A percentile compares a stretch with the other conserved stretches of the same genome.
phyloP scores from a whole-genome alignment of 2,888 invertebrate genomes.

The Crocallis elinguaria region DNA sequence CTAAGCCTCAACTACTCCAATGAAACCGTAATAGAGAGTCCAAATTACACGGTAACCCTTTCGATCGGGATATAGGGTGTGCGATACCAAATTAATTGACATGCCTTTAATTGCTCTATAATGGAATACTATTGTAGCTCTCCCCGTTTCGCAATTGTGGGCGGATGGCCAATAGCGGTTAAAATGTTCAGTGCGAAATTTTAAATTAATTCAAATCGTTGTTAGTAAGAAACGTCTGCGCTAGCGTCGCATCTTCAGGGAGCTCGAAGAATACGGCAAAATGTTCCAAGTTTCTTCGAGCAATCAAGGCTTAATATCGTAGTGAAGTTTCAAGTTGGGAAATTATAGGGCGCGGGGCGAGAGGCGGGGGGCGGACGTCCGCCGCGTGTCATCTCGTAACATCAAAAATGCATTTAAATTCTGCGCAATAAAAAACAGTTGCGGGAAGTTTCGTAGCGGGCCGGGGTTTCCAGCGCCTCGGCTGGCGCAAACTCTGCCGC shows the following conservation, averaged over 20 bases:
- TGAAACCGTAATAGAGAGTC: conserved; percentile 78
- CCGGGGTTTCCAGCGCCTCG: conserved; percentile 59
- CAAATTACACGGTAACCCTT: conserved; percentile 77
- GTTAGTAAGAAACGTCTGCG: conserved; percentile 79
- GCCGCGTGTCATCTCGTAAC: conserved; percentile 85
- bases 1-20: conserved; percentile 80
- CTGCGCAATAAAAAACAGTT: conserved; percentile 84
- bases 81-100: conserved; percentile 64
- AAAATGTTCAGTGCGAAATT: conserved; percentile 56
- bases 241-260: conserved; percentile 78
- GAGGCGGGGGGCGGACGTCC: conserved; percentile 70
- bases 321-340: conserved; percentile 84
- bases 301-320: conserved; percentile 85
- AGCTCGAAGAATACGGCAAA: conserved; percentile 82
- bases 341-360: conserved; percentile 79
- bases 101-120: conserved; percentile 53
- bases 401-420: conserved; percentile 86
- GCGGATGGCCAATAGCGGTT: conserved; percentile 40
- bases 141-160: conserved; percentile 33
- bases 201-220: conserved; percentile 77
- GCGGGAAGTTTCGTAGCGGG: conserved; percentile 79
- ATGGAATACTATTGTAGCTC: conserved; percentile 52
- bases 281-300: conserved; percentile 84
- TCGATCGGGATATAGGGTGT: conserved; percentile 68
- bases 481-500: conserved; percentile 19